phyloP scores from a whole-genome alignment of 2,797 vertebrate species.

The Onychomys arenicola region DNA sequence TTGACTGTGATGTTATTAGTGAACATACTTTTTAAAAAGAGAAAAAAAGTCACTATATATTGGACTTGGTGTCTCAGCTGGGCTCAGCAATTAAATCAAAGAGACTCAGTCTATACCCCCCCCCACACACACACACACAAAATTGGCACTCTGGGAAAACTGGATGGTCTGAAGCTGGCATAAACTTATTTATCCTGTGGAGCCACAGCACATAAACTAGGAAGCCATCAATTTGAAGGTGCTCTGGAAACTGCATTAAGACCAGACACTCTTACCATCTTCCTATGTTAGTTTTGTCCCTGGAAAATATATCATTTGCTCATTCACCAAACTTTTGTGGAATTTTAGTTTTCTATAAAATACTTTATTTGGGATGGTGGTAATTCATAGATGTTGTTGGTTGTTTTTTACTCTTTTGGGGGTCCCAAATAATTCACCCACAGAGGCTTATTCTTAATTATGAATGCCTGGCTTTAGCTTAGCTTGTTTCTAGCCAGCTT shows the following conservation, averaged over 20 bases:
- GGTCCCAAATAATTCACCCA: too few relatives aligned
- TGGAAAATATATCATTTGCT: too few relatives aligned
- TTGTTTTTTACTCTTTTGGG: too few relatives aligned
- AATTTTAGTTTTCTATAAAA: background rate
- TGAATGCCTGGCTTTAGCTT: background rate
- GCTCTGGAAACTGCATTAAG: background rate
- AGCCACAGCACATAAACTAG: background rate
- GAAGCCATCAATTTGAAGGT: background rate
- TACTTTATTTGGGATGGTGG: background rate
- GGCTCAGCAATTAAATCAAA: background rate
- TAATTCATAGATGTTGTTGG: background rate
- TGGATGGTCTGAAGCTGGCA: too few relatives aligned
- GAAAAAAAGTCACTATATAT: background rate
- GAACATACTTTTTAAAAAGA: background rate
- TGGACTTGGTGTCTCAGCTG: background rate
- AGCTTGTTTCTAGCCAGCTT: background rate
- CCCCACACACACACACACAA: too few relatives aligned
- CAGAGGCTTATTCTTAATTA: too few relatives aligned
- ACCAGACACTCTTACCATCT: background rate
- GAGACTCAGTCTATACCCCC: background rate
- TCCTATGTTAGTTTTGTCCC: background rate
- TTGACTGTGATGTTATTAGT: background rate
- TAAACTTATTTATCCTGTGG: too few relatives aligned
- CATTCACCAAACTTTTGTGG: background rate
- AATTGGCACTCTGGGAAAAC: too few relatives aligned